These are phyloP conservation scores for Prunella himalayana DNA, from an alignment of 2,113 vertebrate species.

Conservation along the genomic window DNA sequence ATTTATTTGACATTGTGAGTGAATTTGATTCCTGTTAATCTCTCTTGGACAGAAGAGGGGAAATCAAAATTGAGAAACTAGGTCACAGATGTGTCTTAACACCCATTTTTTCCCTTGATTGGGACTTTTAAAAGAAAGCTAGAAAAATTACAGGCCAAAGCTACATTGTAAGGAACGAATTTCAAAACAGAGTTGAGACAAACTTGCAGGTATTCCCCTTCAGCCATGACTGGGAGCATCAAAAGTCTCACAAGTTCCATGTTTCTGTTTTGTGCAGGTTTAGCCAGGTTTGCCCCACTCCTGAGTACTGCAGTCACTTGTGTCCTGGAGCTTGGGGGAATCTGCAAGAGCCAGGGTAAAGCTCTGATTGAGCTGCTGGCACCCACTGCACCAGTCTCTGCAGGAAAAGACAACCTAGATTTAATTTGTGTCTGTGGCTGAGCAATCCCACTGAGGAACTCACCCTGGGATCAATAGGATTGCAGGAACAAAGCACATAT, in stretches of 20 bases:
- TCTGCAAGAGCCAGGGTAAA: not conserved
- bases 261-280: not conserved
- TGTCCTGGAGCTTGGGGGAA: not conserved
- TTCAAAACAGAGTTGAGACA: not conserved
- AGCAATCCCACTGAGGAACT: not conserved
- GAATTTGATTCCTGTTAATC: not conserved
- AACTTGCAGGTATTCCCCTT: accelerated
- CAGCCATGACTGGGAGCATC: accelerated
- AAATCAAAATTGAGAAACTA: not conserved
- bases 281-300: not conserved
- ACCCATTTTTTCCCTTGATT: not conserved
- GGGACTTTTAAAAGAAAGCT: not conserved
- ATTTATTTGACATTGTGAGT: not conserved
- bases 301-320: not conserved
- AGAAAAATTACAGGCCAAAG: not conserved
- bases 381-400: not conserved
- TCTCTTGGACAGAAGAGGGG: not conserved
- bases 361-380: not conserved
- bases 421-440: not conserved
- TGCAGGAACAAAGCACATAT: accelerated
- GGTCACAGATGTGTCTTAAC: not conserved
- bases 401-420: not conserved
- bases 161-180: not conserved
- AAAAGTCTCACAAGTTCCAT: not conserved
- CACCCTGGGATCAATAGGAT: not conserved